Percentiles rank a stretch among this genome's conserved stretches.
Conservation (phyloP, 2,113 vertebrate species). For the Dryoscopus gambensis region DNA sequence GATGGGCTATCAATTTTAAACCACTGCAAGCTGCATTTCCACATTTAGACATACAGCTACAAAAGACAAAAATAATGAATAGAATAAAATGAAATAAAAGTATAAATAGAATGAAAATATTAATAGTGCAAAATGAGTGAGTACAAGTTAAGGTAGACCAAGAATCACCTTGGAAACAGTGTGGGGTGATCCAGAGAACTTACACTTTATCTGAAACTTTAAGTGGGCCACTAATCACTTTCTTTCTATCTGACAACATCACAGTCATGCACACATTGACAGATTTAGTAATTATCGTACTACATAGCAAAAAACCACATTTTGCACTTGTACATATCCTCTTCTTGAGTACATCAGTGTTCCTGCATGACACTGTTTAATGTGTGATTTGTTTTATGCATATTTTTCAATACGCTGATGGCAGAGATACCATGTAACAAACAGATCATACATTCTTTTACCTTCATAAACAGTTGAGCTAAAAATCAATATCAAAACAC, state of each 20-base stretch:
- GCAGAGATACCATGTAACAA: neutral
- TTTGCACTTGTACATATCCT: neutral
- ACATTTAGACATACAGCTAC: neutral
- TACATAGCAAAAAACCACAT: rapidly evolving
- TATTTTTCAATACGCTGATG: neutral
- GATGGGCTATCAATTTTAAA: neutral
- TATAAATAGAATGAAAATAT: neutral
- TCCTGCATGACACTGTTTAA: neutral
- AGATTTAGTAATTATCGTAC: neutral
- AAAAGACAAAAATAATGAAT: neutral
- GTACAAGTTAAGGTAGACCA: neutral
- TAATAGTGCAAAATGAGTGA: neutral
- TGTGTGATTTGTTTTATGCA: neutral
- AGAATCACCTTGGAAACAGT: neutral
- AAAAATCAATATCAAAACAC: neutral
- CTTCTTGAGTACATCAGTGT: neutral
- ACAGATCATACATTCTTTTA: neutral
- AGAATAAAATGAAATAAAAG: neutral
- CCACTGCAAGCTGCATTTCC: neutral
- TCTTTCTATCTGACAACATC: neutral
- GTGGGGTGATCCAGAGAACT: neutral
- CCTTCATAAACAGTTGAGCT: neutral
- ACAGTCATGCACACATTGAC: neutral
- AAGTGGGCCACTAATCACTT: neutral
- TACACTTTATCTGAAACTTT: neutral